These are phyloP conservation scores for Cheiracanthium punctorium DNA, from an alignment of 2,888 invertebrate species.

Conservation along the genomic window DNA sequence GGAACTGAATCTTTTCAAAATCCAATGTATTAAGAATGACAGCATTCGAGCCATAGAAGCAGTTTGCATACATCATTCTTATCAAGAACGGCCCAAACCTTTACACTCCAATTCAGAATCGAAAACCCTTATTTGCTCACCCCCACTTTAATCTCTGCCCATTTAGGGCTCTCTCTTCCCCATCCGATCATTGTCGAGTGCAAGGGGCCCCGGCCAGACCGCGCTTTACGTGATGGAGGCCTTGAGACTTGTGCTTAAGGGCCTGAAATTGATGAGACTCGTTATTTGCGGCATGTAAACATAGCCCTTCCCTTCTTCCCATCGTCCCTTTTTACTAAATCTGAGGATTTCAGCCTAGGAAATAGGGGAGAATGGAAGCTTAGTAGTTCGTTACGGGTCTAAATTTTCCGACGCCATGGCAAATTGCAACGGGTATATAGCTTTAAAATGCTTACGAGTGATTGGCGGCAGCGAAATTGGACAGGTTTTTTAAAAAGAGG, in stretches of 20 bases:
- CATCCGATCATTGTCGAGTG: neutral
- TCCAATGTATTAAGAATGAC: constrained; percentile 65
- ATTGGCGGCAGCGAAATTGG: constrained; percentile 29
- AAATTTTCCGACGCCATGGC: neutral
- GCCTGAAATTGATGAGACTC: constrained; percentile 60
- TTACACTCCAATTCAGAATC: constrained; percentile 44
- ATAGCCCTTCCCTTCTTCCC: constrained; percentile 38
- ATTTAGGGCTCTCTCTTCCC: constrained; percentile 12
- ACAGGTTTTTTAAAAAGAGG: constrained; percentile 8
- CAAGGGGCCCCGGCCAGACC: neutral
- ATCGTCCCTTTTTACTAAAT: constrained; percentile 41
- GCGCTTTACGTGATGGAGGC: constrained; percentile 42
- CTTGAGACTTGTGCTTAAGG: constrained; percentile 59
- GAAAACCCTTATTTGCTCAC: neutral
- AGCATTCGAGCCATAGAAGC: constrained; percentile 45
- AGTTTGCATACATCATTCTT: constrained; percentile 68
- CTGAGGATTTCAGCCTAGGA: neutral
- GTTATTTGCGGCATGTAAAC: constrained; percentile 69
- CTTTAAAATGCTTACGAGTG: constrained; percentile 9
- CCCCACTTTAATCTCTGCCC: constrained; percentile 49
- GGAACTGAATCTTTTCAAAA: constrained; percentile 4
- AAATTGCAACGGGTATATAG: constrained; percentile 4
- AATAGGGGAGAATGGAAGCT: neutral
- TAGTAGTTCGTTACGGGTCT: constrained; percentile 24
- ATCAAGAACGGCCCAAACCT: constrained; percentile 58